phyloP scores from a whole-genome alignment of 92 coral and sea anemone species.

The Paramuricea clavata region DNA sequence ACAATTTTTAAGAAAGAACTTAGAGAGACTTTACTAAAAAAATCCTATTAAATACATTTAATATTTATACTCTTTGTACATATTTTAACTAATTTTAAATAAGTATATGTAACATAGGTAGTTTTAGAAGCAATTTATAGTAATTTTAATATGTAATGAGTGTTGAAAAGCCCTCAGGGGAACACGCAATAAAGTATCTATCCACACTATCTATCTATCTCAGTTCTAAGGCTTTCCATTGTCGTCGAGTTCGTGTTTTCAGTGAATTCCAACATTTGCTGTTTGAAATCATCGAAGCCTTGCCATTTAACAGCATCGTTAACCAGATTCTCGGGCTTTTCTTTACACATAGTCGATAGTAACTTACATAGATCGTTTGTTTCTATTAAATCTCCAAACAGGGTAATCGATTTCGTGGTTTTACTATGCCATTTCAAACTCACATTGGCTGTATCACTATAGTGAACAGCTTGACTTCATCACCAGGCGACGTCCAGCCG shows the following conservation, averaged over 20 bases:
- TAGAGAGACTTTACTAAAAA: no score
- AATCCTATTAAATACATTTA: no score
- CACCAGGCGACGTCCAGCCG: background rate
- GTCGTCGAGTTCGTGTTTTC: background rate
- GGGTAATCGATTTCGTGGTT: background rate
- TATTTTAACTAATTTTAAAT: no score
- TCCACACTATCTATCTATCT: no score
- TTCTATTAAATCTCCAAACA: background rate
- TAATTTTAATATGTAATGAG: no score
- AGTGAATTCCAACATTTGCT: background rate
- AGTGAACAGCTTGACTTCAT: background rate
- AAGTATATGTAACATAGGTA: no score
- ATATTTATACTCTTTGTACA: no score
- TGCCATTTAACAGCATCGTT: no score
- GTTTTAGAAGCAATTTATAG: no score
- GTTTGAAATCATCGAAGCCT: background rate
- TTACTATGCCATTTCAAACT: background rate
- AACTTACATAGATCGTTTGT: background rate
- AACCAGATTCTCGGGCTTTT: background rate
- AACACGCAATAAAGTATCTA: no score
- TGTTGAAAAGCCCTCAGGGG: no score
- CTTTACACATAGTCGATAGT: background rate
- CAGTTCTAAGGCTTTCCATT: background rate
- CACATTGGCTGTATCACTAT: background rate
- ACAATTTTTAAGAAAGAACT: no score